Evolutionary conservation across 2,888 invertebrate genomes (phyloP), one percentile per base, ranked within the genome.

Genomic region (Cheilosia grossa): DNA sequence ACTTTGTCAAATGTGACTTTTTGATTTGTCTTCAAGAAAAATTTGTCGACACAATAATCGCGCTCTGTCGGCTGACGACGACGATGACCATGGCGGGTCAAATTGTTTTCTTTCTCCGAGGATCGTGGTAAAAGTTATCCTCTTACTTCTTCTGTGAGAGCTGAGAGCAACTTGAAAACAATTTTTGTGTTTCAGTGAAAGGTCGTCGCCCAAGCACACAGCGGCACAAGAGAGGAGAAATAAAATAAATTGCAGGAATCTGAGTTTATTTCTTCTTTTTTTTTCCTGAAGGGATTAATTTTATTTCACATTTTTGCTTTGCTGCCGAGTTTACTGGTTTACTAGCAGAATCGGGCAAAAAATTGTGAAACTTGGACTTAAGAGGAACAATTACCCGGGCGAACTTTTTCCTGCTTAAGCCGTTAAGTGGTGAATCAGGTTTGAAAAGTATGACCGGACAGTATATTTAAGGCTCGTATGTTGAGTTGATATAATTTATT

Each of bases 351-450:
- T 24, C 24, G 24, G 24, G 3, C 24, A 51, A 24, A 24, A 24
- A 19, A 15, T 51, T 51, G 51, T 2, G 1, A 47, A 21, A 4
- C 51, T 13, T 24, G 51, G 51, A 51, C 51, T 51, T 5, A 4
- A 10, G 10, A 37, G 47, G 17, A 17, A 17, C 47, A 47, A 47
- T 47, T 27, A 27, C 51, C 51, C 9, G 9, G 6, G 10, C 51
- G 17, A 4, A 27, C 19, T 19, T 53, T 27, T 24, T 27, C 27
- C 27, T 53, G 21, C 21, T 53, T 27, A 53, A 51, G 15, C 13
- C 21, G 21, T 51, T 51, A 51, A 33, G 54, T 54, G 10, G 54
- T 30, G 30, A n/a, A 30, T 54, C 54, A 10, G 54, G 30, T 54
- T 54, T 53, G 19, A 17, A 17, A 17, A 47, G 47, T 9, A 47